phyloP scores from a whole-genome alignment of 2,797 vertebrate species.

The Tangara arthus region DNA sequence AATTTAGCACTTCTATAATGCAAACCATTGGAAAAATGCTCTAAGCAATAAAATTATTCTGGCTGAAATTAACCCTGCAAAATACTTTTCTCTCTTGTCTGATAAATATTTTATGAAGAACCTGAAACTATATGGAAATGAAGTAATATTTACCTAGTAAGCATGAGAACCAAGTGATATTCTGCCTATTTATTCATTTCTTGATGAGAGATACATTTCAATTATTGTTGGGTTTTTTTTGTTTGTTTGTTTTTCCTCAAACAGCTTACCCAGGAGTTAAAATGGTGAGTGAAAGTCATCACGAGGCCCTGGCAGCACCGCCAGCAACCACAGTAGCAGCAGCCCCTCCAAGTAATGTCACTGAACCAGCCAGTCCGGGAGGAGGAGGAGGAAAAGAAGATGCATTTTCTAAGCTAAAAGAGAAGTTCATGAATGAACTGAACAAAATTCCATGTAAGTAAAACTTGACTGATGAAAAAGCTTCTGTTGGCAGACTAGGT shows the following conservation, averaged over 20 bases:
- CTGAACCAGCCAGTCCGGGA: conserved; percentile 81
- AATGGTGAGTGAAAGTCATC: conserved; percentile 90
- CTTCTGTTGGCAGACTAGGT: neutral
- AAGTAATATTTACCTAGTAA: conserved; percentile 78
- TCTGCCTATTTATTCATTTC: conserved; percentile 37
- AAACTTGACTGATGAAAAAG: neutral
- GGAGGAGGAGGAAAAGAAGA: conserved; percentile 87
- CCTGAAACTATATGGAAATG: conserved; percentile 68
- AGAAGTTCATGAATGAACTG: conserved; percentile 99
- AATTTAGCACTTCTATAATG: conserved; percentile 6
- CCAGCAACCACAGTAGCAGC: conserved; percentile 81
- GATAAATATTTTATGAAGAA: conserved; percentile 73
- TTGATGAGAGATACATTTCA: conserved; percentile 36
- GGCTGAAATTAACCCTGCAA: conserved; percentile 51
- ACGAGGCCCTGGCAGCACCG: conserved; percentile 88
- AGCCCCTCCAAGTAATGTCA: conserved; percentile 81
- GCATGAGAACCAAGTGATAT: conserved; percentile 71
- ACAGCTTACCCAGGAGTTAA: conserved; percentile 59
- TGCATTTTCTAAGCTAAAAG: conserved; percentile 92
- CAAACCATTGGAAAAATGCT: neutral
- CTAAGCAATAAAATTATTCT: conserved; percentile 7
- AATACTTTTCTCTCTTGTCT: conserved; percentile 36
- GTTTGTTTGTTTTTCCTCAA: neutral
- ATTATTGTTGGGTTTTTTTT: conserved; percentile 9
- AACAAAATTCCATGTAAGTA: conserved; percentile 97